Percentiles rank a stretch among this genome's conserved stretches.
Conservation (phyloP, 2,888 invertebrate genomes). For the Villa cingulata region DNA sequence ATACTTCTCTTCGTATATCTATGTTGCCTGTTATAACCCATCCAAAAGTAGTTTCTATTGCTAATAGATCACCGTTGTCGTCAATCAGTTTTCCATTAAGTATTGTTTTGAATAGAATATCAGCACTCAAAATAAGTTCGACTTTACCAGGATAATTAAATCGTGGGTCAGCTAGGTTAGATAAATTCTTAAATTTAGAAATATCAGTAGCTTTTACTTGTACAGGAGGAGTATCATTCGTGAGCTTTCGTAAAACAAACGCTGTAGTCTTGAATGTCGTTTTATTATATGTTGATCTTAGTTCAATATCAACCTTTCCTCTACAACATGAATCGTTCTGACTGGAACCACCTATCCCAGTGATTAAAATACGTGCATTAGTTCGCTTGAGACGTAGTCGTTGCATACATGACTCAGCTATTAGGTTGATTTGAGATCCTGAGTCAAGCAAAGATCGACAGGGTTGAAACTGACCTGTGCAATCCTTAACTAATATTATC, state of each 20-base stretch:
- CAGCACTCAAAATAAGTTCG: neutral
- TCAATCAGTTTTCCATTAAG: too few relatives aligned
- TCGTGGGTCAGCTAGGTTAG: neutral
- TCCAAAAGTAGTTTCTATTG: neutral
- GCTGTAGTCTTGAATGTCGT: too few relatives aligned
- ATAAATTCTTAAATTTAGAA: neutral
- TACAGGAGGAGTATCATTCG: neutral
- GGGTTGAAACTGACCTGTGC: too few relatives aligned
- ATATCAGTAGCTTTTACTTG: too few relatives aligned
- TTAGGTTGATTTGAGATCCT: neutral
- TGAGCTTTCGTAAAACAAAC: neutral
- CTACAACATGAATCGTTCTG: too few relatives aligned
- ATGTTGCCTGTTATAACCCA: neutral
- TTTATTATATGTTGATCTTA: too few relatives aligned
- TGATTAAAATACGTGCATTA: too few relatives aligned
- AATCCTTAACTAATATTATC: too few relatives aligned
- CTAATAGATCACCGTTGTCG: too few relatives aligned
- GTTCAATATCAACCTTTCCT: too few relatives aligned
- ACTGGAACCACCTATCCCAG: too few relatives aligned
- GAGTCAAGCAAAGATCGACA: neutral
- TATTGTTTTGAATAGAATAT: neutral
- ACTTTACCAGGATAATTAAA: neutral
- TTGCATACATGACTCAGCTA: neutral
- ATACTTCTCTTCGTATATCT: neutral
- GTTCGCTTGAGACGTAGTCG: too few relatives aligned